phyloP scores from a whole-genome alignment of 2,888 invertebrate genomes.

The Ormia ochracea region DNA sequence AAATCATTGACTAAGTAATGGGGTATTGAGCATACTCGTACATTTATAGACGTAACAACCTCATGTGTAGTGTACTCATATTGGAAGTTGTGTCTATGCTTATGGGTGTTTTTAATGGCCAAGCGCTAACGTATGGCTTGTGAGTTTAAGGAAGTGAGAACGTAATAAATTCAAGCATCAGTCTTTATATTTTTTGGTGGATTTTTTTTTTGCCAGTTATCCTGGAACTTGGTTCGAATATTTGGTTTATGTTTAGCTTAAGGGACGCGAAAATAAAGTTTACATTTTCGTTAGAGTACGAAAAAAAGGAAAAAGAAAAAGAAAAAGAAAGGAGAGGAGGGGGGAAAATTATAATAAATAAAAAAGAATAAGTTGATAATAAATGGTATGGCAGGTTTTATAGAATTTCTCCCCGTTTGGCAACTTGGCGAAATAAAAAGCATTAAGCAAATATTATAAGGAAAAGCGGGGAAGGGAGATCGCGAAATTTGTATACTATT shows the following conservation, averaged over 20 bases:
- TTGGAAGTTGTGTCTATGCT: conserved; percentile 49
- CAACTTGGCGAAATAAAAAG: conserved; percentile 30
- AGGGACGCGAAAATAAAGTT: conserved; percentile 58
- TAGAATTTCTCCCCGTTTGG: background rate
- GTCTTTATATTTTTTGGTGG: conserved; percentile 48
- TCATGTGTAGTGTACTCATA: background rate
- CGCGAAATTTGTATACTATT: conserved; percentile 24
- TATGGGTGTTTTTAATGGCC: conserved; percentile 58
- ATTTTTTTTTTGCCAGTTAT: conserved; percentile 5
- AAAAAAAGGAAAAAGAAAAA: conserved; percentile 3
- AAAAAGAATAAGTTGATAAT: conserved; percentile 42
- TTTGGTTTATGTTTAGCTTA: conserved; percentile 51
- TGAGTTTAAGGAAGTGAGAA: conserved; percentile 54
- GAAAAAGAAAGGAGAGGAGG: too few relatives aligned
- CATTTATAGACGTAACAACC: background rate
- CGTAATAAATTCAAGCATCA: conserved; percentile 64
- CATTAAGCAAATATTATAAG: conserved; percentile 37
- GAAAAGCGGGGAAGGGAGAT: background rate
- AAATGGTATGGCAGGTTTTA: conserved; percentile 46
- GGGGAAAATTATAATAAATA: too few relatives aligned
- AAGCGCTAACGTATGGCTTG: conserved; percentile 38
- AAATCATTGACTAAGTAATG: conserved; percentile 43
- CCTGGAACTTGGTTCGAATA: conserved; percentile 2
- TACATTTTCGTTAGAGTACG: background rate
- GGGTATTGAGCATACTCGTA: background rate